Conservation (phyloP, 2,113 vertebrate species). For the Gracilinanus agilis region DNA sequence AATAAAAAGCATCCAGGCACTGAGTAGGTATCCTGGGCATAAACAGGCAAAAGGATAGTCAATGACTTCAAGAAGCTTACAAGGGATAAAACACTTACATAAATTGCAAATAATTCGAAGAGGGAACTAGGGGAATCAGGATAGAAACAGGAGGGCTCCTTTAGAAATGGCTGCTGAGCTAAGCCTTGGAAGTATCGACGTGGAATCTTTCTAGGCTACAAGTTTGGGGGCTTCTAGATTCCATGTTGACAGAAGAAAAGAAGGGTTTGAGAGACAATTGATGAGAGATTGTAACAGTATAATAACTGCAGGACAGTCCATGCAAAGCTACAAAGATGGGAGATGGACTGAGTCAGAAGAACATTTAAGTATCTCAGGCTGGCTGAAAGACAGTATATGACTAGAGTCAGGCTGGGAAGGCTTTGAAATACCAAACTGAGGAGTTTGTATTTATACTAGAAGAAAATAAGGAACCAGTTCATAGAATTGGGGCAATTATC, state of each 20-base stretch:
- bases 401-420: neutral
- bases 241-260: neutral
- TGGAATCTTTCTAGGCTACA: too few species aligned
- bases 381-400: neutral
- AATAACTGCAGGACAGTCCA: neutral
- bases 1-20: neutral
- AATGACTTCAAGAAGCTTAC: neutral
- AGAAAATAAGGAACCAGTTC: neutral
- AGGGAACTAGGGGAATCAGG: neutral
- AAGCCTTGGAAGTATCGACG: too few species aligned
- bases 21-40: neutral
- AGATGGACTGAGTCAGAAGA: neutral
- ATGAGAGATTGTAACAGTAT: neutral
- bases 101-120: neutral
- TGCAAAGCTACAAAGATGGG: neutral
- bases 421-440: neutral
- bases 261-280: neutral
- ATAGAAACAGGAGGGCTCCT: neutral
- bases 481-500: conserved; percentile 45
- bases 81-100: neutral
- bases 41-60: neutral
- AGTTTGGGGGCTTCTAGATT: too few species aligned
- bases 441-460: neutral
- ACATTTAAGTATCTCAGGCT: neutral
- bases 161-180: neutral